phyloP scores from a whole-genome alignment of 2,888 invertebrate genomes.

The Apamea crenata region DNA sequence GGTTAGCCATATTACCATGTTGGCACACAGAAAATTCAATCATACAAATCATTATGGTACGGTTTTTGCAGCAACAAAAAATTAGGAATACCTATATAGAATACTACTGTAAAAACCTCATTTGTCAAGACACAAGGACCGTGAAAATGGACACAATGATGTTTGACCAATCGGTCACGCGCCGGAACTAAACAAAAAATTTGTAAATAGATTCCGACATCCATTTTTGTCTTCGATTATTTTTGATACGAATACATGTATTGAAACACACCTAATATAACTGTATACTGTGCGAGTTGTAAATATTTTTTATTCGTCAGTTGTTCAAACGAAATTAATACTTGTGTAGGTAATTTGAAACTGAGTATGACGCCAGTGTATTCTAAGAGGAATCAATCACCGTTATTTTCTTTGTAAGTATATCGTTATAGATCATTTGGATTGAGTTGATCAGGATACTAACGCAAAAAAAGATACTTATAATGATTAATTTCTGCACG shows the following conservation, averaged over 20 bases:
- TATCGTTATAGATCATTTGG: constrained; percentile 39
- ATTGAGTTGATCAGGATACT: constrained; percentile 44
- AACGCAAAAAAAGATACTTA: constrained; percentile 53
- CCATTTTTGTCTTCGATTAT: constrained; percentile 65
- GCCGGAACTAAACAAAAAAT: constrained; percentile 71
- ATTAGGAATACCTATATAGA: constrained; percentile 60
- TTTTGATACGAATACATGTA: constrained; percentile 61
- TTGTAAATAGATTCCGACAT: constrained; percentile 68
- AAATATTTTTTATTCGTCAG: constrained; percentile 29
- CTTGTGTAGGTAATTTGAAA: constrained; percentile 52
- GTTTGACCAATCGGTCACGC: constrained; percentile 78
- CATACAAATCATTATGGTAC: constrained; percentile 45
- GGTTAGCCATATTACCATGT: constrained; percentile 47
- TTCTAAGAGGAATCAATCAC: constrained; percentile 43
- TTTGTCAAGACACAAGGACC: constrained; percentile 80
- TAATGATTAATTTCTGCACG: constrained; percentile 58
- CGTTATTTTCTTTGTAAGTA: constrained; percentile 44
- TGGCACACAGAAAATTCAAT: constrained; percentile 56
- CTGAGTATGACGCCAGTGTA: constrained; percentile 23
- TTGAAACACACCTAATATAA: constrained; percentile 62
- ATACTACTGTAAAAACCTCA: constrained; percentile 74
- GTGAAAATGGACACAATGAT: constrained; percentile 79
- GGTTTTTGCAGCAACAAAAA: constrained; percentile 57
- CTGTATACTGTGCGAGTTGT: constrained; percentile 38
- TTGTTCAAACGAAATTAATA: constrained; percentile 52